These are phyloP conservation scores for Dascillus cervinus DNA, from an alignment of 2,888 invertebrate genomes.

Conservation along the genomic window DNA sequence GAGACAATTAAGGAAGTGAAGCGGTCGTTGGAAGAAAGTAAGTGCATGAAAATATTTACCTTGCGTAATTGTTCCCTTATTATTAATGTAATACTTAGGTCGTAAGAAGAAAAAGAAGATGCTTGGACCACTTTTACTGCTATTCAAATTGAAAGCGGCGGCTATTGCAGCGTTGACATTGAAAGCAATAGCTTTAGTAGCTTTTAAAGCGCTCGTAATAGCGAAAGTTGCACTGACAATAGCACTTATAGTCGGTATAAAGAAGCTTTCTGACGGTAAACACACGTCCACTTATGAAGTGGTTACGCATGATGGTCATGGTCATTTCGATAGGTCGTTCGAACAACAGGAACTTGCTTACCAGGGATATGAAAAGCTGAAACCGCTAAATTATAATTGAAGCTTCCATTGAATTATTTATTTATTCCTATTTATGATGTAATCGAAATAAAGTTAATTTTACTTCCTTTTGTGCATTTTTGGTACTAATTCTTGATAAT, in stretches of 20 bases:
- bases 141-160: constrained; percentile 72
- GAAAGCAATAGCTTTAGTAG: constrained; percentile 68
- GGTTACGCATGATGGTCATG: constrained; percentile 47
- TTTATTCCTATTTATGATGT: not conserved
- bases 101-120: constrained; percentile 75
- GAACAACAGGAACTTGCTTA: constrained; percentile 66
- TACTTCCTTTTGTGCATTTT: too few relatives aligned
- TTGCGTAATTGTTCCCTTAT: constrained; percentile 5
- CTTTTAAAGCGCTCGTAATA: constrained; percentile 76
- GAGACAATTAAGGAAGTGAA: constrained; percentile 65
- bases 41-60: too few relatives aligned
- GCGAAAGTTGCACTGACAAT: constrained; percentile 77
- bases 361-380: too few relatives aligned
- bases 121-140: constrained; percentile 66
- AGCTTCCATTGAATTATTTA: not conserved
- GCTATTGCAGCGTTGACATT: constrained; percentile 70
- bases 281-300: constrained; percentile 70
- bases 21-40: constrained; percentile 74
- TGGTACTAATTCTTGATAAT: too few relatives aligned
- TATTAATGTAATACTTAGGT: constrained; percentile 54
- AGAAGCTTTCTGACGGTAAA: constrained; percentile 65
- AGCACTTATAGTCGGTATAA: constrained; percentile 62
- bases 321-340: constrained; percentile 58
- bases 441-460: too few relatives aligned
- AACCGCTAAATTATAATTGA: constrained; percentile 36